Percentiles rank a stretch among this genome's conserved stretches.
These are phyloP conservation scores for Aphaenogaster floridana DNA, from an alignment of 1,140 invertebrate genomes.

Conservation along the genomic window DNA sequence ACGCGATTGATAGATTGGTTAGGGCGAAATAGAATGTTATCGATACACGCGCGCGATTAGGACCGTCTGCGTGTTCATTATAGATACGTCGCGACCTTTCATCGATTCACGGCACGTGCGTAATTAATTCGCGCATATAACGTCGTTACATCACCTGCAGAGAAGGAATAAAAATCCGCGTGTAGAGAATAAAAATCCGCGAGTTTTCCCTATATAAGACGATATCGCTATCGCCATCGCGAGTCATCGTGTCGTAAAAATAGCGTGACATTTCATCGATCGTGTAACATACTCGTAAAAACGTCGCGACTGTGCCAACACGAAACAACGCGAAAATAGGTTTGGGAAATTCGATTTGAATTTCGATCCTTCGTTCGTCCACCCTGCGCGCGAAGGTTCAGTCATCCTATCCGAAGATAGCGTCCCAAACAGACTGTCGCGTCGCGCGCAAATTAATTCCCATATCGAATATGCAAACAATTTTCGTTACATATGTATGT, in stretches of 20 bases:
- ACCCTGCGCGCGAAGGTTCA: background rate
- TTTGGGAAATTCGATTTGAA: background rate
- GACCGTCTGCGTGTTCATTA: background rate
- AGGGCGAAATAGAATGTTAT: background rate
- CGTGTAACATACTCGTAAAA: conserved; percentile 49
- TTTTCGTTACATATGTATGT: background rate
- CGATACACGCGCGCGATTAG: conserved; percentile 35
- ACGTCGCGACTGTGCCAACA: conserved; percentile 11
- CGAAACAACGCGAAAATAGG: background rate
- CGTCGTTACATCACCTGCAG: conserved; percentile 11
- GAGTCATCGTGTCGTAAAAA: conserved; percentile 46
- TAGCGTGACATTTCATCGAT: conserved; percentile 65
- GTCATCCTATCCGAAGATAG: background rate
- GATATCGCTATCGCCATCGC: conserved; percentile 25
- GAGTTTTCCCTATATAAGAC: conserved; percentile 21
- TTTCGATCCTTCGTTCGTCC: background rate
- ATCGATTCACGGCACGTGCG: conserved; percentile 30
- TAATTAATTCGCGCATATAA: conserved; percentile 31
- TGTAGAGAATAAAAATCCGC: background rate
- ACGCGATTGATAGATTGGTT: background rate
- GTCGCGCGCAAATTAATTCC: background rate
- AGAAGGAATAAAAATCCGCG: conserved; percentile 19
- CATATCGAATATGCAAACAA: background rate
- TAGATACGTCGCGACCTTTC: conserved; percentile 6
- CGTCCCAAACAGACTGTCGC: background rate